Evolutionary conservation across 2,888 invertebrate species (phyloP), one percentile per base, ranked within the genome.

Genomic region (Xestia xanthographa): DNA sequence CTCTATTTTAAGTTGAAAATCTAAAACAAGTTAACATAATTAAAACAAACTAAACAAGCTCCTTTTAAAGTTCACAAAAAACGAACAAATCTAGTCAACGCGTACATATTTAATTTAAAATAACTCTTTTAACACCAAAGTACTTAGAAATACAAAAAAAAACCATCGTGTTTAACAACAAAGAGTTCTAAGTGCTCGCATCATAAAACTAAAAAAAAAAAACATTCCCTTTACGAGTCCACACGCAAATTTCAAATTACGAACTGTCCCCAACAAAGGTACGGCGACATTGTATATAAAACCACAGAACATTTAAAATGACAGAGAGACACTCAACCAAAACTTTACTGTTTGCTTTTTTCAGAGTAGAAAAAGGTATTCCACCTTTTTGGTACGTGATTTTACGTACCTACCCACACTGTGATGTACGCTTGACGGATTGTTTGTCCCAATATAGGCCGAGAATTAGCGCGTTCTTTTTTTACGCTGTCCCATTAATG

Each of bases 171-270:
- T 83, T 79, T 73, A 58, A 86, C 85, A 86, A 86, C 86, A 87
- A 89, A 87, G 84, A 82, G 80, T 75, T 79, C 74, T 86, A 88
- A 88, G 87, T 88, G 85, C 78, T 87, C 72, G 72, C 83, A 87
- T 84, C 63, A 69, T 73, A 75, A 56, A 84, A 88, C 85, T 87
- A 83, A 85, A 87, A 86, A 86, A 86, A 86, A 87, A 87, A 87
- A 78, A 83, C 85, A 79, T 81, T 79, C 86, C 70, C 77, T 89
- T 89, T 85, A 87, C 84, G 80, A 88, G 86, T 84, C 87, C 87
- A 87, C 91, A 92, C 90, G 91, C 92, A 92, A 91, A 91, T 91
- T 89, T 88, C 88, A 91, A 91, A 92, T 92, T 90, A 91, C 89
- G 80, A 86, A 86, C 83, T 83, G 86, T 89, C 86, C 82, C 45